Evolutionary conservation across 2,888 invertebrate species (phyloP).

Genomic region (Glaucopsyche alexis): DNA sequence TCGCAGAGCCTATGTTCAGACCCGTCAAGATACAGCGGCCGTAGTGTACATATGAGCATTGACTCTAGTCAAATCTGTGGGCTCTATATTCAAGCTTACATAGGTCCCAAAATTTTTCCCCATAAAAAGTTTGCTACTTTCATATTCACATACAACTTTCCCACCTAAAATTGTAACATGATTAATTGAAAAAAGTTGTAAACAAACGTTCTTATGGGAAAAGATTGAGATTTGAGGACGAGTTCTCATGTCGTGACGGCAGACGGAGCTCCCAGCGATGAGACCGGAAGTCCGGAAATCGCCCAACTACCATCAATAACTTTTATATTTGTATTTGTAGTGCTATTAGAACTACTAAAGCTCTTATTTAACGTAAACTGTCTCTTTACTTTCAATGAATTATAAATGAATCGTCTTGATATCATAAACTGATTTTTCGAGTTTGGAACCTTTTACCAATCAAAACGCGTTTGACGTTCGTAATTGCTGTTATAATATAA

Average conservation of each 20-base stretch:
- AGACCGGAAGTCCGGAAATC: constrained; percentile 11
- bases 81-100: background rate
- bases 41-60: background rate
- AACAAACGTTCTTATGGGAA: constrained; percentile 10
- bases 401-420: too few relatives aligned
- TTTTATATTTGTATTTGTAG: background rate
- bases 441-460: too few relatives aligned
- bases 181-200: constrained; percentile 3
- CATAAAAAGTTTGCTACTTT: background rate
- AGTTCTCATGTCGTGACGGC: background rate
- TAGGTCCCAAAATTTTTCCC: background rate
- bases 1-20: too few relatives aligned
- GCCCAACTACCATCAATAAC: background rate
- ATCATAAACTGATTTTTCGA: too few relatives aligned
- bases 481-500: too few relatives aligned
- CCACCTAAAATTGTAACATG: background rate
- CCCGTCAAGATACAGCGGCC: background rate
- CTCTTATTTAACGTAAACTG: too few relatives aligned
- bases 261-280: background rate
- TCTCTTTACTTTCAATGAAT: too few relatives aligned
- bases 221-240: constrained; percentile 1
- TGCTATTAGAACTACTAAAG: background rate
- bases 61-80: too few relatives aligned
- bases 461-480: too few relatives aligned
- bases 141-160: background rate